Evolutionary conservation across 2,113 vertebrate species (phyloP).

Genomic region (Myotis brandtii): DNA sequence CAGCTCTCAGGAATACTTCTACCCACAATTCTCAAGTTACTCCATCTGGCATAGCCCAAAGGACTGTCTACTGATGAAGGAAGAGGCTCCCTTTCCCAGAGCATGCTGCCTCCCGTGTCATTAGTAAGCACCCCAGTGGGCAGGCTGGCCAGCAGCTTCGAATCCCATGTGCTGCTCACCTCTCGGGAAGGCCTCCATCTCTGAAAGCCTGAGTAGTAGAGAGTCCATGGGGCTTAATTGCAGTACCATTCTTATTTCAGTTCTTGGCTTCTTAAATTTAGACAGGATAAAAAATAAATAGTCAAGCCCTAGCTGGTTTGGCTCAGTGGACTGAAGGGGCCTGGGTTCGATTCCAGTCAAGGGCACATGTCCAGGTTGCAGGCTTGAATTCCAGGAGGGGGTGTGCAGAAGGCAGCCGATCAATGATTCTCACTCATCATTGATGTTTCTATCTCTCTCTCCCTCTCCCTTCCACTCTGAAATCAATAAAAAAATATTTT

Average conservation of each 20-base stretch:
- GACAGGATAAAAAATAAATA: neutral
- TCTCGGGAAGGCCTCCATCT: fast-evolving
- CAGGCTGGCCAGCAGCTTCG: fast-evolving
- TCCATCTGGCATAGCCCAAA: neutral
- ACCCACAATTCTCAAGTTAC: too few species aligned
- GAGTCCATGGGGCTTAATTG: fast-evolving
- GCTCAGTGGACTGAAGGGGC: too few species aligned
- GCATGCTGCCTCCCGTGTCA: fast-evolving
- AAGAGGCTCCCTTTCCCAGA: fast-evolving
- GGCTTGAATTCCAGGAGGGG: too few species aligned
- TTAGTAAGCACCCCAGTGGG: neutral
- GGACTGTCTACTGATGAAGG: neutral
- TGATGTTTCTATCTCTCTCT: too few species aligned
- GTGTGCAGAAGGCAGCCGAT: too few species aligned
- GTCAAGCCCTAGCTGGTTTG: too few species aligned
- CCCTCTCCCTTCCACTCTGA: too few species aligned
- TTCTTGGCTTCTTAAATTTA: neutral
- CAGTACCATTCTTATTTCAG: fast-evolving
- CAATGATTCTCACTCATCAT: too few species aligned
- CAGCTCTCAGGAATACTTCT: neutral
- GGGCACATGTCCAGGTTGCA: too few species aligned
- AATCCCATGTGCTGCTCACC: fast-evolving
- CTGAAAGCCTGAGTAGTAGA: fast-evolving
- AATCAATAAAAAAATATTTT: too few species aligned
- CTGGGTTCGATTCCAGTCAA: too few species aligned